These are phyloP conservation scores for Chaetura pelagica DNA, from an alignment of 2,113 vertebrate genomes.

Conservation along the genomic window DNA sequence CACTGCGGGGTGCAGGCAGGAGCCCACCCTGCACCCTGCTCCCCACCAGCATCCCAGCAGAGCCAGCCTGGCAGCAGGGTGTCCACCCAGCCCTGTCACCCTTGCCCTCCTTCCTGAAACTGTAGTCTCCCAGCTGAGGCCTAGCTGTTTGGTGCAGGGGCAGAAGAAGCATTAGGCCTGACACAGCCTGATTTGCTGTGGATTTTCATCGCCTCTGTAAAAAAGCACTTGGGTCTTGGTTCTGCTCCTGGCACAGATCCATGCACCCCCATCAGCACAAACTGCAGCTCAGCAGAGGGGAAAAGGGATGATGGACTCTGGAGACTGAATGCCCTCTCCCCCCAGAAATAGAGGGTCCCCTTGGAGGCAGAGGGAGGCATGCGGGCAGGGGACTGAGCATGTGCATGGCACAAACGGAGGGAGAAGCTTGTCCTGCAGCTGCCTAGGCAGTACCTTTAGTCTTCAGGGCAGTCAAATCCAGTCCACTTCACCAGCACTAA, in stretches of 20 bases:
- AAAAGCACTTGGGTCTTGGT: not conserved
- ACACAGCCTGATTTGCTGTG: not conserved
- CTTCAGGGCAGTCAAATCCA: slow-evolving; percentile 61
- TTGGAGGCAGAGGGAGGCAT: not conserved
- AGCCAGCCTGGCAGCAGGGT: not conserved
- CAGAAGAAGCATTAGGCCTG: not conserved
- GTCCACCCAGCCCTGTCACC: not conserved
- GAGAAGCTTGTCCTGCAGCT: slow-evolving; percentile 58
- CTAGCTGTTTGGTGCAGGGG: not conserved
- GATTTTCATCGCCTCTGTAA: not conserved
- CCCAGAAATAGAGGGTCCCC: not conserved
- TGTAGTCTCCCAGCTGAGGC: fast-evolving
- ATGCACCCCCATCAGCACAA: not conserved
- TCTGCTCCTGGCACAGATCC: not conserved
- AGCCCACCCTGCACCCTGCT: not conserved
- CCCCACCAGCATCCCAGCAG: not conserved
- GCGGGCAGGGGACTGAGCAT: not conserved
- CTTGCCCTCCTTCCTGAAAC: not conserved
- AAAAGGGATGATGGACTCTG: not conserved
- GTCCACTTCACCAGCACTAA: slow-evolving; percentile 51
- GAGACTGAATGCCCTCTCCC: not conserved
- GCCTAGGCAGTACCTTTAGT: slow-evolving; percentile 61
- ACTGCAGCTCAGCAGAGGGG: not conserved
- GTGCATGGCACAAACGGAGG: not conserved
- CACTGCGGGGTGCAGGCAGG: fast-evolving